Base-by-base conservation (phyloP, 2,888 invertebrate genomes). In the Metacarcinus magister region DNA sequence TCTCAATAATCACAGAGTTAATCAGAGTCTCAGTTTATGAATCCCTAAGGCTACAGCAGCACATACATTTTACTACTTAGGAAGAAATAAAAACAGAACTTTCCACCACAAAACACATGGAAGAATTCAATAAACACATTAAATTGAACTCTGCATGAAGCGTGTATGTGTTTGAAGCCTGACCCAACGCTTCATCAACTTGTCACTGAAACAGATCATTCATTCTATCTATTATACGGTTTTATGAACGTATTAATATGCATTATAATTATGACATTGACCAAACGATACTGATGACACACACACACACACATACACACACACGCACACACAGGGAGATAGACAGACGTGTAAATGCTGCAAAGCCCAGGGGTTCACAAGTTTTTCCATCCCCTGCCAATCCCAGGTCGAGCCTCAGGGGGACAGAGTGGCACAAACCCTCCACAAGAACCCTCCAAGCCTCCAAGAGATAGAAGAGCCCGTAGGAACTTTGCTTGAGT, bases 271-370 rank as follows among this genome's bases (percentile, higher is more conserved):
- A 23, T 75, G 75, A 75, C 23, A 75, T 75, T n/a, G 8, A 75
- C 19, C 0, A 28, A 75, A 7, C 7, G 75, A 75, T 28, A 75
- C 4, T n/a, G n/a, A 19, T 54, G 54, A 75, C 16, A 75, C n/a
- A 75, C 67, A 19, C 19, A 82, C 82, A 82, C 82, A 67, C 67
- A 67, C 67, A 67, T n/a, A 67, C 67, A 67, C 82, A 82, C 32
- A 28, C 82, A 82, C 32, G 32, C 32, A 82, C 32, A 28, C 32
- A 32, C 32, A 82, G 82, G 4, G 23, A 10, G 82, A 32, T 32
- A 82, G 82, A 82, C 82, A 82, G 82, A 32, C 32, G 82, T 32
- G 82, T 8, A 82, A 82, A 82, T 82, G 13, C 82, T 13, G 32
- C 82, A 82, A 82, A 82, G 32, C 32, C 32, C 13, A 10, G 32